Conservation (phyloP, 2,113 vertebrate species). For the Chamaetylas fuelleborni region DNA sequence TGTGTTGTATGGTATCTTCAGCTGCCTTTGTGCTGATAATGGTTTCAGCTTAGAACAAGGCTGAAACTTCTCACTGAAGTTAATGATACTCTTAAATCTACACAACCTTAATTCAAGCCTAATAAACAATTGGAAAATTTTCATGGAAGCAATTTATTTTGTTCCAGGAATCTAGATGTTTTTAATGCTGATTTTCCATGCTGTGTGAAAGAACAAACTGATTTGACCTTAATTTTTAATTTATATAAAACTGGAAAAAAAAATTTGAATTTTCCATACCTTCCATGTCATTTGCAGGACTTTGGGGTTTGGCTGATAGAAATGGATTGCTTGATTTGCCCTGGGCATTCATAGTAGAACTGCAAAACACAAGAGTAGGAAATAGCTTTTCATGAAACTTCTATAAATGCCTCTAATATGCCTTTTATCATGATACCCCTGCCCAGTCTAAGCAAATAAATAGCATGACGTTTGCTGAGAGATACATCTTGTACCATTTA, state of each 20-base stretch:
- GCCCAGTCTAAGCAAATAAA: neutral
- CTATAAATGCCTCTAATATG: neutral
- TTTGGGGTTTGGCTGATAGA: neutral
- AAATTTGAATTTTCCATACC: neutral
- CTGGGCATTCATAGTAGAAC: neutral
- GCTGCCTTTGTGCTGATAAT: neutral
- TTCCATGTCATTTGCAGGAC: neutral
- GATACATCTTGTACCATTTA: neutral
- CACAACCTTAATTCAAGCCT: neutral
- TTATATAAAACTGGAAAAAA: neutral
- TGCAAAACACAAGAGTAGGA: neutral
- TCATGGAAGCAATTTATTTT: neutral
- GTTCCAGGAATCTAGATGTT: neutral
- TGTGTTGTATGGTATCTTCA: neutral
- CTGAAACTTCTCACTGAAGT: neutral
- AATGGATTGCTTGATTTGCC: neutral
- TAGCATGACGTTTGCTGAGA: neutral
- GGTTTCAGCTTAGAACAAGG: neutral
- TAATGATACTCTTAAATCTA: neutral
- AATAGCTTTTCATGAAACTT: neutral
- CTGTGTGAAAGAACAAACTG: neutral
- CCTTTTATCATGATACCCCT: neutral
- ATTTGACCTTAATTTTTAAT: neutral
- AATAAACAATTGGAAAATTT: neutral
- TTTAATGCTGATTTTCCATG: neutral